Conservation (phyloP, 1,140 invertebrate species). For the Ooceraea biroi region DNA sequence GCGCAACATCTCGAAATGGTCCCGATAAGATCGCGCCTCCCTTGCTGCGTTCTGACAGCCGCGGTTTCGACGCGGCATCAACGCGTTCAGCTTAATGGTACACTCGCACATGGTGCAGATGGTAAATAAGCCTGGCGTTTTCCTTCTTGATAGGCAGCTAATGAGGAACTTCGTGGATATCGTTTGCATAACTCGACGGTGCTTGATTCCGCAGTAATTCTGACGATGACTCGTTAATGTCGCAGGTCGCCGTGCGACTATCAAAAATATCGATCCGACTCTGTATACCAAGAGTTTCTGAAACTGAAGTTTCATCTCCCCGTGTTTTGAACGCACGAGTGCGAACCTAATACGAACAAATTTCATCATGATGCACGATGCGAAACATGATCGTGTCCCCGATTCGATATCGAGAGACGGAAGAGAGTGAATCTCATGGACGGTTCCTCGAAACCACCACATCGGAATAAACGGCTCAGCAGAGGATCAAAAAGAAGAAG, state of each 20-base stretch:
- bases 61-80: constrained; percentile 29
- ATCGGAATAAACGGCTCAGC: background rate
- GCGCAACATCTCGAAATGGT: background rate
- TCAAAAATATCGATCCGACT: no score
- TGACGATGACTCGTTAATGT: constrained; percentile 19
- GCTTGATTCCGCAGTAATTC: constrained; percentile 23
- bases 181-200: constrained; percentile 9
- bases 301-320: no score
- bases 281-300: no score
- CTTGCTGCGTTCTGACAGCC: background rate
- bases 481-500: background rate
- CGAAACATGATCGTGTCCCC: no score
- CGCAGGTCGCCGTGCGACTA: no score
- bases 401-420: no score
- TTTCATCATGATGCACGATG: no score
- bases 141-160: background rate
- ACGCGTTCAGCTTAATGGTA: constrained; percentile 22
- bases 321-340: no score
- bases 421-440: no score
- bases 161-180: background rate
- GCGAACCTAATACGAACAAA: no score
- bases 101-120: constrained; percentile 4
- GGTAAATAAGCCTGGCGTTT: constrained; percentile 1
- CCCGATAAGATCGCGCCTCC: constrained; percentile 12
- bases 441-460: background rate